Base-by-base conservation (phyloP, 2,888 invertebrate species). In the Agrochola lychnidis region DNA sequence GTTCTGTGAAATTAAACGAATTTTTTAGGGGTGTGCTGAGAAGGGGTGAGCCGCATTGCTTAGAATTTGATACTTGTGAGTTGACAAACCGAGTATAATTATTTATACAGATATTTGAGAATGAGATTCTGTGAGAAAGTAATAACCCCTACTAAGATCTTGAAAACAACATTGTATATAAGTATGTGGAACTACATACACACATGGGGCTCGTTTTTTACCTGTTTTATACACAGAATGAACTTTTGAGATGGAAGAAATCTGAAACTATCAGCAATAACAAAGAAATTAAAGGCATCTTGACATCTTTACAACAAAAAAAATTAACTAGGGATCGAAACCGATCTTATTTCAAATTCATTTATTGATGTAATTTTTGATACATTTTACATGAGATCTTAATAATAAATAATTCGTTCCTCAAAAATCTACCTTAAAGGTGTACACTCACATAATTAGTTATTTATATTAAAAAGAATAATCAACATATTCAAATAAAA, bases 1-100 rank as follows among this genome's bases (percentile, higher is more conserved):
- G 81, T 81, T 81, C 45, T 76, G 71, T 76, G 36, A 70, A 19
- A 56, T 56, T 75, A 62, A 62, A 77, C 70, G 67, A 53, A 67
- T 74, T 59, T 68, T 36, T 68, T 70, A 78, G 79, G 83, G 83
- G 81, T 51, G 36, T 56, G 42, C 16, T 51, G 66, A 19, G 42
- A 70, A 68, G 83, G 83, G 79, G 56, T 51, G 70, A 66, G 30
- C 14, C 14, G 36, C 30, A 22, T 64, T 59, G 79, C 51, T 78
- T 73, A 73, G 78, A 73, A 73, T 62, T 83, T 57, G 42, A 61
- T 64, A 57, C 61, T 25, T 69, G 30, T 22, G 19, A 68, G 62
- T 25, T 66, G 42, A 53, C 40, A 53, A 59, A 80, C n/a, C 53
- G 59, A 45, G 68, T 56, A 48, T 30, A 78, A 78, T 67, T 71